A percentile compares a stretch with the other conserved stretches of the same genome.
Conservation (phyloP, 1,140 invertebrate species). For the Helicorthomorpha holstii region DNA sequence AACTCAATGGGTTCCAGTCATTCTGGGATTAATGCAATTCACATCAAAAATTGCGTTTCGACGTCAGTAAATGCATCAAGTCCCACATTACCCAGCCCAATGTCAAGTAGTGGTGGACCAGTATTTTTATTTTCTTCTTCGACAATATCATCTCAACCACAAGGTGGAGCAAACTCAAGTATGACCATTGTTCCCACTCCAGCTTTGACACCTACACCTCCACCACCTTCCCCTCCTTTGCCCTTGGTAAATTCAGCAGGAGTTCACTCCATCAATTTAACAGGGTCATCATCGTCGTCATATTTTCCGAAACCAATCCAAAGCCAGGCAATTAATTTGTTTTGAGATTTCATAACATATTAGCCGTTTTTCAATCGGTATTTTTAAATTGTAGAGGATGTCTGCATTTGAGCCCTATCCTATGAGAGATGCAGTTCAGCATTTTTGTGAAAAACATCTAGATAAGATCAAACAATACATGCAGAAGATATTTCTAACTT, state of each 20-base stretch:
- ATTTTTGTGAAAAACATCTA: constrained; percentile 86
- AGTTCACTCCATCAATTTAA: constrained; percentile 8
- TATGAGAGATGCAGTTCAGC: constrained; percentile 75
- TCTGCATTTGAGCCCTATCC: constrained; percentile 72
- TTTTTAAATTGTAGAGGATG: constrained; percentile 39
- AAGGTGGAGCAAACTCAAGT: neutral
- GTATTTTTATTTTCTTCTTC: neutral
- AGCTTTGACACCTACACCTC: neutral
- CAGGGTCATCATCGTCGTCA: constrained; percentile 9
- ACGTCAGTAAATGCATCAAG: constrained; percentile 10
- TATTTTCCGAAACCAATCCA: neutral
- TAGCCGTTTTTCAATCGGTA: neutral
- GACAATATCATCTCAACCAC: neutral
- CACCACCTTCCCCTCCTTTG: constrained; percentile 1
- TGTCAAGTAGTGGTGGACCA: constrained; percentile 5
- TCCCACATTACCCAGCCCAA: constrained; percentile 3
- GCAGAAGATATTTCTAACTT: constrained; percentile 60
- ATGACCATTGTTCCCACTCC: neutral
- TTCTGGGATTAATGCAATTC: neutral
- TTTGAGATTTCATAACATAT: no score
- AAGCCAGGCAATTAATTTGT: no score
- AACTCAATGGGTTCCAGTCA: constrained; percentile 7
- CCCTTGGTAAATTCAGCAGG: constrained; percentile 3
- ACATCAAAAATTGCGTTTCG: constrained; percentile 6
- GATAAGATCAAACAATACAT: constrained; percentile 80